Base-by-base conservation (phyloP, 2,888 invertebrate genomes). In the Creontiades dilutus region DNA sequence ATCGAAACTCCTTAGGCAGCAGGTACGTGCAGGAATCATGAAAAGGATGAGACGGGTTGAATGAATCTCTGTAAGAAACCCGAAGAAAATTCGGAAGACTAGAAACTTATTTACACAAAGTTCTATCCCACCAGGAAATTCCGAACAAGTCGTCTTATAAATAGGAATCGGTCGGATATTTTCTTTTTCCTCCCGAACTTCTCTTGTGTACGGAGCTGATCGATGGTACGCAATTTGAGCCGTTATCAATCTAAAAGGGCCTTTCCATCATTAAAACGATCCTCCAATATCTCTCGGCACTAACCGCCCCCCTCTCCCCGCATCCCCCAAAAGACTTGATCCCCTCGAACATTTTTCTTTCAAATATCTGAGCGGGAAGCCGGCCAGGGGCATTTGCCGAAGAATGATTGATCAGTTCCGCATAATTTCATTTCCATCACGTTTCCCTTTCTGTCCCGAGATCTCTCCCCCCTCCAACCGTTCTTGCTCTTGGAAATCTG, bases 391-490 rank as follows among this genome's bases (percentile, higher is more conserved):
- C 13, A 14, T 47, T 52, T 14, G 14, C 27, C 81, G 86, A 27
- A n/a, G 85, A 85, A 61, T 86, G 86, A 86, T 86, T 86, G 86
- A 86, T 86, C 75, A 86, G 86, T 86, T 86, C 86, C 86, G 86
- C 86, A 86, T 86, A 86, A 86, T 86, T 86, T 86, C 86, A 86
- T 86, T 75, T 47, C 61, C 75, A 37, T 75, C 86, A 19, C 47
- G 23, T 57, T 85, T 52, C 82, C 28, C 48, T 55, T 57, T 55
- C 37, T 57, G 23, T 37, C 28, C 37, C 9, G 5, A 16, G 27
- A 12, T 5, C 9, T 37, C 84, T 12, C 23, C 4, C 23, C 9
- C 19, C 3, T 23, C 9, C 11, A n/a, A n/a, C n/a, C n/a, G n/a
- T 23, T 19, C 68, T 19, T 19, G 23, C 23, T 12, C n/a, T 19